These are phyloP conservation scores for Bellardia pandia DNA, from an alignment of 2,888 invertebrate species.

Conservation along the genomic window DNA sequence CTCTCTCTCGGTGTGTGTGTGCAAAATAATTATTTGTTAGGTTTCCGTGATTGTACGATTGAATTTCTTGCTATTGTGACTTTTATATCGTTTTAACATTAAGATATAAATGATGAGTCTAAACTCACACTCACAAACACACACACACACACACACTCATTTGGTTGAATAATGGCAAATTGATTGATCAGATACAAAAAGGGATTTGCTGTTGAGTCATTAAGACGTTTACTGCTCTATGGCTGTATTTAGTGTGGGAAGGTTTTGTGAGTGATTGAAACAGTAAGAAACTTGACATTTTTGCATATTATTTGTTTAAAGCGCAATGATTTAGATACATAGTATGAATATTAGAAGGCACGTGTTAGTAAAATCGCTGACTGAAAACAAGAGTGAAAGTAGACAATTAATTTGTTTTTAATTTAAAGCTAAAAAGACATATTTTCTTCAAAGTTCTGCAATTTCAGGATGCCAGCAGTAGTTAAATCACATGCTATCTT, in stretches of 20 bases:
- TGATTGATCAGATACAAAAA: slow-evolving; percentile 56
- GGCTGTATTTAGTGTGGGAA: slow-evolving; percentile 20
- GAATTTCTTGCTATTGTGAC: slow-evolving; percentile 22
- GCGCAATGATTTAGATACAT: no score
- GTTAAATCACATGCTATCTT: no score
- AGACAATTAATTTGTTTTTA: no score
- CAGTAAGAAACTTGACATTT: slow-evolving; percentile 44
- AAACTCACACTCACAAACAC: background rate
- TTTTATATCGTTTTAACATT: slow-evolving; percentile 32
- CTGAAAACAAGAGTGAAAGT: no score
- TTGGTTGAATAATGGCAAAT: slow-evolving; percentile 37
- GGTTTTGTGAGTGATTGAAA: slow-evolving; percentile 44
- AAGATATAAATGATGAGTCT: slow-evolving; percentile 34
- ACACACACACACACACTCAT: background rate
- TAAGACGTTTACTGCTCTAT: slow-evolving; percentile 39
- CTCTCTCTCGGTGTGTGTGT: background rate
- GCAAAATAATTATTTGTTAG: slow-evolving; percentile 37
- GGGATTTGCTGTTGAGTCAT: slow-evolving; percentile 52
- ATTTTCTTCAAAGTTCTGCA: no score
- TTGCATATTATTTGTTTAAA: background rate
- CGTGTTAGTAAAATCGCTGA: no score
- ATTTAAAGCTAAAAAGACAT: no score
- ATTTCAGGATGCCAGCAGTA: no score
- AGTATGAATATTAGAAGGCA: background rate
- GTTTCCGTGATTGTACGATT: slow-evolving; percentile 4